Conservation (phyloP, 1,140 invertebrate genomes). For the Dreissena rostriformis region DNA sequence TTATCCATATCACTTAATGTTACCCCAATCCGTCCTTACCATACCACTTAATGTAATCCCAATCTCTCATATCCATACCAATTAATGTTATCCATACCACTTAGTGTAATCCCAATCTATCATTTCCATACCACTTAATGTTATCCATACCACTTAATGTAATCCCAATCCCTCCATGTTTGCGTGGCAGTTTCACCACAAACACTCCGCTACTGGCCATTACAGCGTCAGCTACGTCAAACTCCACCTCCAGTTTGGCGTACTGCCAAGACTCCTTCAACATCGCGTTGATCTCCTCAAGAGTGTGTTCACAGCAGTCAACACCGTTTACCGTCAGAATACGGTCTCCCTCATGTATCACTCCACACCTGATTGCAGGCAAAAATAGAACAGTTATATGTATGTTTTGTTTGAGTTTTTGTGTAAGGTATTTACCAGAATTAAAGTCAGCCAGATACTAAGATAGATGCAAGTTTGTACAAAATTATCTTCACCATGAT, state of each 20-base stretch:
- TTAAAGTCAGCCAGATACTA: too few relatives aligned
- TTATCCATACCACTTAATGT: constrained; percentile 39
- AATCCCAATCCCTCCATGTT: constrained; percentile 37
- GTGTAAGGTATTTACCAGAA: too few relatives aligned
- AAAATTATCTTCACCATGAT: too few relatives aligned
- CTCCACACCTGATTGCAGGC: constrained; percentile 84
- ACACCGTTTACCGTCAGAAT: constrained; percentile 91
- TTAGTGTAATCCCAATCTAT: background rate
- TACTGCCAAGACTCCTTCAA: constrained; percentile 81
- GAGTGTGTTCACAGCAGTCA: constrained; percentile 80
- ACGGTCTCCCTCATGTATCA: constrained; percentile 91
- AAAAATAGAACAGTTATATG: background rate
- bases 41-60: too few relatives aligned
- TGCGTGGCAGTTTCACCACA: constrained; percentile 90
- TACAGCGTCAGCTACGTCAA: constrained; percentile 95
- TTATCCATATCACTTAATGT: too few relatives aligned
- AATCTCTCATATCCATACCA: too few relatives aligned
- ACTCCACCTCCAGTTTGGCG: constrained; percentile 88
- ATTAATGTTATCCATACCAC: background rate
- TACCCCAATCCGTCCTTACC: too few relatives aligned
- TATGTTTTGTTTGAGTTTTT: too few relatives aligned
- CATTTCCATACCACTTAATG: background rate
- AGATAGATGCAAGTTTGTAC: too few relatives aligned
- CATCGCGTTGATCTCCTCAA: constrained; percentile 83
- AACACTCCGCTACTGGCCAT: constrained; percentile 94